Evolutionary conservation across 2,797 vertebrate species (phyloP).

Genomic region (Poecilia velifera): DNA sequence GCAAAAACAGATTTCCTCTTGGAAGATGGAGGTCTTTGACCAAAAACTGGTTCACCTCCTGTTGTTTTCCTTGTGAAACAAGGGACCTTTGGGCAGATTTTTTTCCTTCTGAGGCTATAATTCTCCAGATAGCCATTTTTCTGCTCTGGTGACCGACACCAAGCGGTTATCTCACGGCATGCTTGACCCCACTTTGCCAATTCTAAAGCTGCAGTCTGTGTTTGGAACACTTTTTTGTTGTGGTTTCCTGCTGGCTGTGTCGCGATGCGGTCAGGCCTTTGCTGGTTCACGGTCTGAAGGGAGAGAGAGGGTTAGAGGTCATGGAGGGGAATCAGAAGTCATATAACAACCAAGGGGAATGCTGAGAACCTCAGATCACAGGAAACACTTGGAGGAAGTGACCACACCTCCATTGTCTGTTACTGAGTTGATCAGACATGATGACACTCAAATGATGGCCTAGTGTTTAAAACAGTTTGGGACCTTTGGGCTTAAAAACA

Average conservation of each 20-base stretch:
- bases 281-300: slow-evolving; percentile 10
- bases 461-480: neutral
- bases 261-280: slow-evolving; percentile 21
- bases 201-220: slow-evolving; percentile 6
- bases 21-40: slow-evolving; percentile 51
- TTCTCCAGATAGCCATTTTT: slow-evolving; percentile 36
- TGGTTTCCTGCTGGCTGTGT: slow-evolving; percentile 36
- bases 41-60: slow-evolving; percentile 7
- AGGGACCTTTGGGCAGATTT: neutral
- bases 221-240: slow-evolving; percentile 1
- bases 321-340: slow-evolving; percentile 36
- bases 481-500: neutral
- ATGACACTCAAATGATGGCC: slow-evolving; percentile 29
- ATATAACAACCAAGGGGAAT: slow-evolving; percentile 44
- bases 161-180: slow-evolving; percentile 2
- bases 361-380: slow-evolving; percentile 49
- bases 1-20: slow-evolving; percentile 24
- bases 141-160: slow-evolving; percentile 31
- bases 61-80: neutral
- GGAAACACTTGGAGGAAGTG: slow-evolving; percentile 81
- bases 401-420: slow-evolving; percentile 35
- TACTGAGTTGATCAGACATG: slow-evolving; percentile 24
- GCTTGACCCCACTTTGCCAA: neutral
- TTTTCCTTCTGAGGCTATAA: slow-evolving; percentile 39
- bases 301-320: slow-evolving; percentile 32